phyloP scores from a whole-genome alignment of 2,888 invertebrate genomes.

The Physocephala rufipes region DNA sequence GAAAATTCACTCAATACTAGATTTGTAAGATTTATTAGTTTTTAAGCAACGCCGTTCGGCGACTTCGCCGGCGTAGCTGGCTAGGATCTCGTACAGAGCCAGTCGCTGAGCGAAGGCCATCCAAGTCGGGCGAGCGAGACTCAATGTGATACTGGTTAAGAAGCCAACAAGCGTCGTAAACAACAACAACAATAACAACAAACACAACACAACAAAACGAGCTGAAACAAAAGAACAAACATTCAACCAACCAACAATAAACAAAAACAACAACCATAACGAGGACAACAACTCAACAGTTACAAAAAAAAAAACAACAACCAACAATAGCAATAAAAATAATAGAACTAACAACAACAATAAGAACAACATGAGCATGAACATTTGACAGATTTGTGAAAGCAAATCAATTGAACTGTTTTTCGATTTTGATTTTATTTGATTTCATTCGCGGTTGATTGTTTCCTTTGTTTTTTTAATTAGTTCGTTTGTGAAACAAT shows the following conservation, averaged over 20 bases:
- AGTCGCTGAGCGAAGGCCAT: not conserved
- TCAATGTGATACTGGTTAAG: conserved; percentile 35
- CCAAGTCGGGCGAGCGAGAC: not conserved
- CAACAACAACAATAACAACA: conserved; percentile 17
- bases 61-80: conserved; percentile 18
- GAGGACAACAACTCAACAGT: not conserved
- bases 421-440: too few relatives aligned
- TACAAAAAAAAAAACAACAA: not conserved
- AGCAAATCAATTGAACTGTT: not conserved
- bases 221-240: not conserved
- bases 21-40: conserved; percentile 3
- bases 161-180: conserved; percentile 19
- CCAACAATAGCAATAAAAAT: not conserved
- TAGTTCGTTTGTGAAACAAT: not conserved
- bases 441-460: not conserved
- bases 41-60: conserved; percentile 13
- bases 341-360: not conserved
- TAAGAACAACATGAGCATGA: not conserved
- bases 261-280: conserved; percentile 8
- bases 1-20: conserved; percentile 22
- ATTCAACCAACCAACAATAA: too few relatives aligned
- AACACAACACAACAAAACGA: conserved; percentile 10
- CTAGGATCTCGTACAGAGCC: conserved; percentile 19
- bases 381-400: not conserved
- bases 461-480: not conserved